Evolutionary conservation across 1,140 invertebrate species (phyloP).

Genomic region (Glossosoma conforme): DNA sequence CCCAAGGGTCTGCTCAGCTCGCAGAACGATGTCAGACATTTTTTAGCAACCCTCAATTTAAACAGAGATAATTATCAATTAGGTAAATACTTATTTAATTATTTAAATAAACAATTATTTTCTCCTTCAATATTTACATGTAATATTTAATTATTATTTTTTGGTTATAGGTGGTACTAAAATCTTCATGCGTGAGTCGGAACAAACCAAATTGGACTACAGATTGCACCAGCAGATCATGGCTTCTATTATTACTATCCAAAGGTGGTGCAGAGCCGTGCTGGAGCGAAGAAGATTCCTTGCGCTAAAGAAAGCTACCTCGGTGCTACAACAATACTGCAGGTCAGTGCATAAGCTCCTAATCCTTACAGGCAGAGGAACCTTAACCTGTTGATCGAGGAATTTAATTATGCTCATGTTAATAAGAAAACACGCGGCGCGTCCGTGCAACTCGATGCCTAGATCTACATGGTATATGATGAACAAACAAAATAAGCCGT

Average conservation of each 20-base stretch:
- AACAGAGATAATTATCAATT: conserved; percentile 89
- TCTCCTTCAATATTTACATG: no score
- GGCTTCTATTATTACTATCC: conserved; percentile 84
- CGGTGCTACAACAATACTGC: conserved; percentile 74
- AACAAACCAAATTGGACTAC: conserved; percentile 88
- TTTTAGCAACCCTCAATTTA: conserved; percentile 73
- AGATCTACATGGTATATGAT: no score
- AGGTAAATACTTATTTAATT: conserved; percentile 47
- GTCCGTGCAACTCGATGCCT: no score
- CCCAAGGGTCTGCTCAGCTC: conserved; percentile 80
- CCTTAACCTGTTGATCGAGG: no score
- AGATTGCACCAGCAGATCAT: conserved; percentile 91
- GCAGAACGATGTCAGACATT: conserved; percentile 73
- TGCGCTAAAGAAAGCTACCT: conserved; percentile 63
- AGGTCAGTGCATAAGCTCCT: conserved; percentile 39
- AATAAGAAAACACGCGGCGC: no score
- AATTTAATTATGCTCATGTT: no score
- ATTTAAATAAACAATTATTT: no score
- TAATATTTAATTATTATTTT: neutral
- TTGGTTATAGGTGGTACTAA: conserved; percentile 61
- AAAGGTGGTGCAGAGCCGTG: conserved; percentile 84
- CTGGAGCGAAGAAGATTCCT: conserved; percentile 75
- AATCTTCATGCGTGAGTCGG: conserved; percentile 90
- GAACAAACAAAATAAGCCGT: no score
- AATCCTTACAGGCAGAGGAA: no score